Conservation (phyloP, 2,113 vertebrate genomes). For the Archocentrus centrarchus region DNA sequence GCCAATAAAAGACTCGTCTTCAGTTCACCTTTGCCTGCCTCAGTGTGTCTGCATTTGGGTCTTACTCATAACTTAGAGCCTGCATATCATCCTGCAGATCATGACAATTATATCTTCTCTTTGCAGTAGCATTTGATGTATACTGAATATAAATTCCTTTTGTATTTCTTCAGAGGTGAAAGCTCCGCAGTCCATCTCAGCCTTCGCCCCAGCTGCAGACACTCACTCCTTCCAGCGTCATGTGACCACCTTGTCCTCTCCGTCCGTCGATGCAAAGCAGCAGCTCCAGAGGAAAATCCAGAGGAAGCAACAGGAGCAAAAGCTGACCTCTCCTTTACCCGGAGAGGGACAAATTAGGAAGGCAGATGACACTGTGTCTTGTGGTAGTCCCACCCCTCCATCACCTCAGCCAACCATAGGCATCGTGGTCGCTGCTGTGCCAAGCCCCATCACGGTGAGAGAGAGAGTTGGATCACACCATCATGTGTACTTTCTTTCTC, state of each 20-base stretch:
- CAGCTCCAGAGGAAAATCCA: conserved; percentile 98
- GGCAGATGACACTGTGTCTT: conserved; percentile 79
- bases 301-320: conserved; percentile 98
- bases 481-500: not conserved
- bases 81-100: too few relatives aligned
- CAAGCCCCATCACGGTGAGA: conserved; percentile 93
- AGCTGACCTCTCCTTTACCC: conserved; percentile 91
- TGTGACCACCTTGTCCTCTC: conserved; percentile 89
- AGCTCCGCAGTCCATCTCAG: conserved; percentile 87
- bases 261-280: conserved; percentile 94
- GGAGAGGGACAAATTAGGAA: conserved; percentile 87
- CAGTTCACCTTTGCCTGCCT: too few relatives aligned
- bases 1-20: too few relatives aligned
- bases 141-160: not conserved
- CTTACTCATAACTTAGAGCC: too few relatives aligned
- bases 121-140: not conserved
- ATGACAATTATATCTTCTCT: not conserved
- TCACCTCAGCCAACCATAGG: conserved; percentile 95
- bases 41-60: too few relatives aligned
- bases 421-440: conserved; percentile 91
- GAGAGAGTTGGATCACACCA: not conserved
- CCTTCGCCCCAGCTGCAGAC: conserved; percentile 92
- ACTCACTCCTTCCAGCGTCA: conserved; percentile 94
- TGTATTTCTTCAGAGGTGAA: conserved; percentile 83
- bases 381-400: conserved; percentile 88